phyloP scores from a whole-genome alignment of 1,140 invertebrate species.

The Eufriesea mexicana region DNA sequence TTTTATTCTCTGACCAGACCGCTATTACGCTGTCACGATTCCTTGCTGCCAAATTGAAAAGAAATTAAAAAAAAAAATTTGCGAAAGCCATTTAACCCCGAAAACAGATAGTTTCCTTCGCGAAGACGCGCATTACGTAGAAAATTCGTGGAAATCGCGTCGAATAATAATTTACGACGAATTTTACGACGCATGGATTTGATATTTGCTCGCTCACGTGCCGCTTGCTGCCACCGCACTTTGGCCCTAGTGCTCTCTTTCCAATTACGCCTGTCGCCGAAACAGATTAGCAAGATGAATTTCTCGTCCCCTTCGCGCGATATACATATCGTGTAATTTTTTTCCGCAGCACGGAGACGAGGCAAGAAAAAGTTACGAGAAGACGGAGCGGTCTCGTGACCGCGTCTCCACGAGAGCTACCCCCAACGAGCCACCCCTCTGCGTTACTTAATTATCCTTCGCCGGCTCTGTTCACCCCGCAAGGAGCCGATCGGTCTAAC shows the following conservation, averaged over 20 bases:
- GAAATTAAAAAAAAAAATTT: too few species aligned
- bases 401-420: conserved; percentile 67
- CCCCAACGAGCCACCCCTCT: conserved; percentile 62
- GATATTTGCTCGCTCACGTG: background rate
- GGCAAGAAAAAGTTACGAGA: conserved; percentile 1
- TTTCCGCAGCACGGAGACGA: conserved; percentile 51
- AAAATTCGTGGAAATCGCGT: background rate
- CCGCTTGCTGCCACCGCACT: conserved; percentile 17
- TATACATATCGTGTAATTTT: conserved; percentile 78
- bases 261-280: conserved; percentile 73
- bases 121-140: too few species aligned
- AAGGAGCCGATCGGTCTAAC: conserved; percentile 71
- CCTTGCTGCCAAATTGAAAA: too few species aligned
- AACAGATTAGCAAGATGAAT: conserved; percentile 71
- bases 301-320: conserved; percentile 58
- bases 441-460: conserved; percentile 79
- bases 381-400: conserved; percentile 51
- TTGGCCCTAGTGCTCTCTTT: conserved; percentile 56
- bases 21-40: too few species aligned
- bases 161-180: background rate
- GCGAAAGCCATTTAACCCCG: background rate
- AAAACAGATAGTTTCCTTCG: background rate
- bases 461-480: conserved; percentile 51
- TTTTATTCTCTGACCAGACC: background rate
- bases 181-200: too few species aligned